These are phyloP conservation scores for Menidia menidia DNA, from an alignment of 2,797 vertebrate species.

Conservation along the genomic window DNA sequence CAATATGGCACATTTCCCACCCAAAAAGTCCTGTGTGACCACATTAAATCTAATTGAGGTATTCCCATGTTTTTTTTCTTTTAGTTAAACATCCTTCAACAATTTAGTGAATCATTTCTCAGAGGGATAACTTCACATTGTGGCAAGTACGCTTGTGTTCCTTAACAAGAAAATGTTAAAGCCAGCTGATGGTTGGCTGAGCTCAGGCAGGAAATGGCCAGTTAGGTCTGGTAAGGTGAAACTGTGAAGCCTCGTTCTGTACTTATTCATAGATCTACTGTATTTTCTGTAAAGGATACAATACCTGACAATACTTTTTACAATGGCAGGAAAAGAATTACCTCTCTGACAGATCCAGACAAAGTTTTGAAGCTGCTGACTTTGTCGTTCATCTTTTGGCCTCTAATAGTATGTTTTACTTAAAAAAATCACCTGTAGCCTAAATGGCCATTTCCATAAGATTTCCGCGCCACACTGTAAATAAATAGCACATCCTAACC, in stretches of 20 bases:
- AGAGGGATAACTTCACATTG: slow-evolving; percentile 11
- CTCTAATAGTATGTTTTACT: slow-evolving; percentile 10
- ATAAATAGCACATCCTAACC: slow-evolving; percentile 33
- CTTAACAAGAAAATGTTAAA: slow-evolving; percentile 4
- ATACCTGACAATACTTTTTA: not conserved
- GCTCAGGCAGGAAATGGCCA: not conserved
- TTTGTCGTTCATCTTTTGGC: too few species aligned
- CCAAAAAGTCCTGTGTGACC: slow-evolving; percentile 13
- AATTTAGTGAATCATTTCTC: not conserved
- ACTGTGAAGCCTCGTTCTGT: not conserved
- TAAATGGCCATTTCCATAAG: slow-evolving; percentile 17
- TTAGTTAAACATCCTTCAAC: not conserved
- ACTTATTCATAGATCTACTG: not conserved
- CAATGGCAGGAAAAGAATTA: not conserved
- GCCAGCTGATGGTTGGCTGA: slow-evolving; percentile 13
- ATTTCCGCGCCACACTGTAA: slow-evolving; percentile 20
- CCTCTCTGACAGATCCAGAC: not conserved
- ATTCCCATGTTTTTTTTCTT: slow-evolving; percentile 1
- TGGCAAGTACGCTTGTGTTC: not conserved
- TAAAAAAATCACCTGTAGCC: not conserved
- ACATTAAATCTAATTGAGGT: slow-evolving; percentile 17
- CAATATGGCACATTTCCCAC: slow-evolving; percentile 66
- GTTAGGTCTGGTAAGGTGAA: not conserved
- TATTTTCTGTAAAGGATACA: not conserved
- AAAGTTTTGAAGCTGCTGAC: not conserved